These are phyloP conservation scores for Amblyopsis hoosieri DNA, from an alignment of 2,797 vertebrate species.

Conservation along the genomic window DNA sequence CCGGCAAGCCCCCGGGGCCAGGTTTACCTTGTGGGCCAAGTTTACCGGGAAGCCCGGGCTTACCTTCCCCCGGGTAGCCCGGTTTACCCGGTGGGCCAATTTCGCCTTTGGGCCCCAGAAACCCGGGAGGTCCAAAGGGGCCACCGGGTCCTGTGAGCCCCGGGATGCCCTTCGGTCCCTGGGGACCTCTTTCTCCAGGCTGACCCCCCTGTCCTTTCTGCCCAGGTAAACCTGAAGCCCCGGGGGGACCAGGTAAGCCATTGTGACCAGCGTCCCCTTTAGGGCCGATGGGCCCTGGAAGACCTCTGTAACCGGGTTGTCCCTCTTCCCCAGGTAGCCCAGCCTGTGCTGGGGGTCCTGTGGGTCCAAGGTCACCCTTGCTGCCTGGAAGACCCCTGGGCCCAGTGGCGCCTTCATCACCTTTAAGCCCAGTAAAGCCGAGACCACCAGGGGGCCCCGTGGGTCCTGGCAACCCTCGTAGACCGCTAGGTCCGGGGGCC, in stretches of 20 bases:
- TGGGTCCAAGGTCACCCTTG: slow-evolving; percentile 86
- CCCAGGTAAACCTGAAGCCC: slow-evolving; percentile 82
- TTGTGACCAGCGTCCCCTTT: slow-evolving; percentile 88
- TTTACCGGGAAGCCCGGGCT: slow-evolving; percentile 82
- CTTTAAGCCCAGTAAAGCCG: slow-evolving; percentile 90
- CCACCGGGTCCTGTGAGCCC: slow-evolving; percentile 90
- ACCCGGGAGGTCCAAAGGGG: slow-evolving; percentile 90
- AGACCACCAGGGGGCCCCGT: slow-evolving; percentile 86
- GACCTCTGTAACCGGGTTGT: slow-evolving; percentile 86
- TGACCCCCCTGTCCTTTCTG: slow-evolving; percentile 85
- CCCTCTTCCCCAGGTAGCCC: slow-evolving; percentile 87
- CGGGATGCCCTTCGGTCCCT: slow-evolving; percentile 92
- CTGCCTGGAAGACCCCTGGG: slow-evolving; percentile 82
- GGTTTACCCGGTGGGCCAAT: slow-evolving; percentile 84
- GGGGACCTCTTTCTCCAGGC: slow-evolving; percentile 84
- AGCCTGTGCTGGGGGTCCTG: slow-evolving; percentile 87
- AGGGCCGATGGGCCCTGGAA: slow-evolving; percentile 87
- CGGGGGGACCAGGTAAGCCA: slow-evolving; percentile 85
- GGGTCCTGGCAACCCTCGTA: slow-evolving; percentile 86
- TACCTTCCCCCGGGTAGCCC: slow-evolving; percentile 89
- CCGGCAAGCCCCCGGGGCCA: slow-evolving; percentile 85
- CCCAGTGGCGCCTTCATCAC: slow-evolving; percentile 84
- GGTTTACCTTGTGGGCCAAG: slow-evolving; percentile 88
- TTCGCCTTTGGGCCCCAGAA: slow-evolving; percentile 89
- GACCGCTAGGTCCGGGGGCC: slow-evolving; percentile 83